A percentile compares a stretch with the other conserved stretches of the same genome.
Conservation (phyloP, 2,113 vertebrate genomes). For the Phyllopteryx taeniolatus region DNA sequence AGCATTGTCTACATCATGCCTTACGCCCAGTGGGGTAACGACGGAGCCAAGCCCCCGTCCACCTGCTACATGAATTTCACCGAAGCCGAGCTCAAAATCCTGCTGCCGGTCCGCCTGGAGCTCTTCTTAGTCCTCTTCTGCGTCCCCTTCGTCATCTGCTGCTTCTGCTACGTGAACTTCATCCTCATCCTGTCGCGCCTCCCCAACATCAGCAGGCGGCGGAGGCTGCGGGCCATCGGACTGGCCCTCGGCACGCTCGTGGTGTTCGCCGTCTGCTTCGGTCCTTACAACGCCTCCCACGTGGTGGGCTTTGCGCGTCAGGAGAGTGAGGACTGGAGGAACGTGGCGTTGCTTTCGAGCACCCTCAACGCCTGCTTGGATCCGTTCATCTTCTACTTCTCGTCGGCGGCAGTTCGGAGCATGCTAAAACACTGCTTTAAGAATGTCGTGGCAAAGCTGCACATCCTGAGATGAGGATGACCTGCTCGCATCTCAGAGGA, state of each 20-base stretch:
- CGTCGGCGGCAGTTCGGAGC: constrained; percentile 64
- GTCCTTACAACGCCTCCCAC: constrained; percentile 80
- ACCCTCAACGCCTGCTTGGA: constrained; percentile 77
- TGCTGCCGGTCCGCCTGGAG: constrained; percentile 75
- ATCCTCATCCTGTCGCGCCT: constrained; percentile 71
- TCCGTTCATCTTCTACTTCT: constrained; percentile 78
- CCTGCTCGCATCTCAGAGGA: background rate
- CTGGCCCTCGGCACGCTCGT: constrained; percentile 73
- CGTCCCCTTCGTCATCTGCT: constrained; percentile 74
- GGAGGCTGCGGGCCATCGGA: constrained; percentile 70
- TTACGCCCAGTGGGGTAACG: constrained; percentile 29
- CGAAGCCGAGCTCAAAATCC: constrained; percentile 55
- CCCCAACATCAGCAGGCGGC: constrained; percentile 62
- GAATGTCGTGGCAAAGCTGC: constrained; percentile 52
- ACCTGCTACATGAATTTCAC: constrained; percentile 78
- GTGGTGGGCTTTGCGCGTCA: constrained; percentile 69
- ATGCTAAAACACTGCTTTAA: constrained; percentile 57
- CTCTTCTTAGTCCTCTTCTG: constrained; percentile 78
- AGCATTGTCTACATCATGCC: constrained; percentile 78
- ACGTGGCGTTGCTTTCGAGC: constrained; percentile 64
- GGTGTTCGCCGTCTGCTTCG: constrained; percentile 79
- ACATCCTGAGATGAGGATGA: constrained; percentile 49
- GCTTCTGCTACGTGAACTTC: constrained; percentile 76
- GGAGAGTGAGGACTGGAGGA: constrained; percentile 67
- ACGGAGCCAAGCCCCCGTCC: background rate